Evolutionary conservation across 2,797 vertebrate genomes (phyloP), one percentile per base, ranked within the genome.

Genomic region (Geotrypetes seraphini): DNA sequence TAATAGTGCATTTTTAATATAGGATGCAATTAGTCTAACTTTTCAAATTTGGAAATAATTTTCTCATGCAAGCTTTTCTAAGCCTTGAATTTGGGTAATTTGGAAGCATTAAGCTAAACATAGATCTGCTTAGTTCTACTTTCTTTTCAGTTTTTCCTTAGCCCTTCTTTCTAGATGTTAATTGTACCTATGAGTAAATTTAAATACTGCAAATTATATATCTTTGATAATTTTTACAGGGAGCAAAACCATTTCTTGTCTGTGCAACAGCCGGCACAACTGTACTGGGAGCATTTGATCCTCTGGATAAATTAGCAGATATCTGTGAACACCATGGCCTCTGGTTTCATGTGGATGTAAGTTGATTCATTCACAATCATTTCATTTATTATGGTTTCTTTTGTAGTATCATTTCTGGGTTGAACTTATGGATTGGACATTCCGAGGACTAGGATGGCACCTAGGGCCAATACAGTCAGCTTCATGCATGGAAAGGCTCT

Each of bases 241-340:
- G 81, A 19, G 73, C 84, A 30, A 59, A 56, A 24, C 82, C 86
- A 1, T 86, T 90, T 65, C 76, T 90, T 25, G 85, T 90, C 34
- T 81, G 83, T 42, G 78, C 81, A 57, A 88, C 85, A 1, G 73
- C 84, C 33, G 87, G 85, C 11, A 91, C 83, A 22, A 86, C 86
- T 0, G 84, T 88, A 10, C 43, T 89, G 37, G 85, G 85, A 43
- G 84, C 82, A 5, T 92, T 91, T 25, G 85, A 88, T 61, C 86
- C 86, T 42, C 63, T 90, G 43, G 78, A 87, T 34, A 63, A 77
- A 49, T 85, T 89, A 12, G 81, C 83, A 0, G 64, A 75, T 36
- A 49, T 88, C 53, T 90, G 83, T 42, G 73, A 84, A 54, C 71
- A 55, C 37, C 36, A 84, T 5, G 53, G 49, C 33, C 78, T 86